Conservation (phyloP, 2,888 invertebrate genomes). For the Tillus elongatus region DNA sequence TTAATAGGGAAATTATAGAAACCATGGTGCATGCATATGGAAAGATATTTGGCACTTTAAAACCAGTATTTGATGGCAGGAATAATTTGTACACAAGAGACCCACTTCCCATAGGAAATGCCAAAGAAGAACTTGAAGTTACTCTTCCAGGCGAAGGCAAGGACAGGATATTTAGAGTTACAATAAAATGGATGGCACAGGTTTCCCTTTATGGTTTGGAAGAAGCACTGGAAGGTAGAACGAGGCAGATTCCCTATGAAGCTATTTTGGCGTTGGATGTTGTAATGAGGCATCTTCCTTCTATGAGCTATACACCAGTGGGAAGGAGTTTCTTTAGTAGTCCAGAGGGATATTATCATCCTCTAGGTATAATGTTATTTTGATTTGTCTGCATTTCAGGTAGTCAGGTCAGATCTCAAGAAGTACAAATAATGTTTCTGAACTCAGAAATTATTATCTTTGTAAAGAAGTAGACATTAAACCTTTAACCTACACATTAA, state of each 20-base stretch:
- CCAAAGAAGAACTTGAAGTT: constrained; percentile 87
- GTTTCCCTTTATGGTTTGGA: constrained; percentile 93
- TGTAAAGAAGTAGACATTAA: too few relatives aligned
- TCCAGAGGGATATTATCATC: constrained; percentile 96
- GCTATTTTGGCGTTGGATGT: constrained; percentile 96
- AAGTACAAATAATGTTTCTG: too few relatives aligned
- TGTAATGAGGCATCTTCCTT: constrained; percentile 97
- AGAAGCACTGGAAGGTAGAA: constrained; percentile 94
- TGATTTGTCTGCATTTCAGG: too few relatives aligned
- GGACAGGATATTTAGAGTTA: constrained; percentile 93
- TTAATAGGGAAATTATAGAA: constrained; percentile 94
- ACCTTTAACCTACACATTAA: too few relatives aligned
- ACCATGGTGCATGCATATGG: constrained; percentile 97
- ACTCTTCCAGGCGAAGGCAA: constrained; percentile 98
- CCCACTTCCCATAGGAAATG: constrained; percentile 93
- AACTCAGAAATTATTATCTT: too few relatives aligned
- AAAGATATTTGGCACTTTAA: constrained; percentile 92
- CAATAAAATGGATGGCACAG: constrained; percentile 97
- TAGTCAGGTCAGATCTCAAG: too few relatives aligned
- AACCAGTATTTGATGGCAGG: constrained; percentile 98
- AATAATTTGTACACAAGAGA: constrained; percentile 98
- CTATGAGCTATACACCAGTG: constrained; percentile 99
- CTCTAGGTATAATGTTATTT: constrained; percentile 58
- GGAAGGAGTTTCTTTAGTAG: constrained; percentile 98
- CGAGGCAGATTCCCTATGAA: constrained; percentile 94